These are phyloP conservation scores for Syngnathus floridae DNA, from an alignment of 2,113 vertebrate genomes.

Conservation along the genomic window DNA sequence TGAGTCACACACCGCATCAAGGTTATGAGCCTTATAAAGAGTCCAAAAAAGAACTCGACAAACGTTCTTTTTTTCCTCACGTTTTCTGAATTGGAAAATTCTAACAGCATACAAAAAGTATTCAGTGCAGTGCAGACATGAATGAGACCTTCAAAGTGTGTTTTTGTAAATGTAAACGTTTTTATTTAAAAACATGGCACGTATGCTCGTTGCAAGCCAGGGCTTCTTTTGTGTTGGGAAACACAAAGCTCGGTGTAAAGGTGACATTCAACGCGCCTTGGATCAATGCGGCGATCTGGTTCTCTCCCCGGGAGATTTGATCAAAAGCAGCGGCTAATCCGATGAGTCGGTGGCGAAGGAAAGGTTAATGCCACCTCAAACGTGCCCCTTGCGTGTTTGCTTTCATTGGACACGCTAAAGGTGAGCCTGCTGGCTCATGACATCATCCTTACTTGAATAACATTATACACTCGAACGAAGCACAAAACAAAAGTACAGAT, in stretches of 20 bases:
- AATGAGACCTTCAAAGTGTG: no score
- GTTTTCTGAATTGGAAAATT: no score
- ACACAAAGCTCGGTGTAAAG: not conserved
- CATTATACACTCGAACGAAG: not conserved
- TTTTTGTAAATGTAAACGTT: no score
- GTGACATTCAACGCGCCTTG: constrained; percentile 37
- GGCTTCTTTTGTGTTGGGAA: not conserved
- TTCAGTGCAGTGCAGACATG: no score
- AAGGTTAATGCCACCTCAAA: constrained; percentile 48
- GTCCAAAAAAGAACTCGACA: no score
- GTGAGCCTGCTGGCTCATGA: constrained; percentile 6
- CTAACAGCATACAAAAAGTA: no score
- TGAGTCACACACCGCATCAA: constrained; percentile 60
- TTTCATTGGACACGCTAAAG: not conserved
- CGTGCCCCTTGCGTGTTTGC: not conserved
- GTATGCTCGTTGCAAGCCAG: not conserved
- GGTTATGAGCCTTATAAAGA: no score
- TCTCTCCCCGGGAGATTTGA: constrained; percentile 29
- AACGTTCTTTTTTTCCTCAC: no score
- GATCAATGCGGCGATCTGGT: constrained; percentile 12
- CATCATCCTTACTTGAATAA: constrained; percentile 7
- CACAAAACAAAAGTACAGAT: not conserved
- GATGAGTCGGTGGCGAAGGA: constrained; percentile 40
- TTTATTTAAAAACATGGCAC: no score
- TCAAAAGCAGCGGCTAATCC: constrained; percentile 34